Evolutionary conservation across 2,113 vertebrate genomes (phyloP).

Genomic region (Pelmatolapia mariae): DNA sequence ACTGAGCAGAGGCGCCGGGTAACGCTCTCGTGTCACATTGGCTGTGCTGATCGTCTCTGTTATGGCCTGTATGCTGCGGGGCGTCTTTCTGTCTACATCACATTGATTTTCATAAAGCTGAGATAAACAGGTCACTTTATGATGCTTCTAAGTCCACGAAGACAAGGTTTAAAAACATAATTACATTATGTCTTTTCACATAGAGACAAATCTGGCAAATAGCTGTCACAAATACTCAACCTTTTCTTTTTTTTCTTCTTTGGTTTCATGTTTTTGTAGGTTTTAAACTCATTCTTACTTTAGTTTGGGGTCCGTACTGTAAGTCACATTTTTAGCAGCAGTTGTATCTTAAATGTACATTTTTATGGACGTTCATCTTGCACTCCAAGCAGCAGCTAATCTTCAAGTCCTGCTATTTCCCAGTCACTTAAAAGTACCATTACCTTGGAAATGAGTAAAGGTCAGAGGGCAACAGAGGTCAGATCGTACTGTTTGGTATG

Average conservation of each 20-base stretch:
- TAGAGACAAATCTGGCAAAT: not conserved
- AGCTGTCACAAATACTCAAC: constrained; percentile 9
- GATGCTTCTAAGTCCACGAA: not conserved
- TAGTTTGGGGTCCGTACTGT: not conserved
- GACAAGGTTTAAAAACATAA: constrained; percentile 11
- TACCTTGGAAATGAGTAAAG: not conserved
- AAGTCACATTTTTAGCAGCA: not conserved
- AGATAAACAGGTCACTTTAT: constrained; percentile 45
- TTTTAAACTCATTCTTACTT: not conserved
- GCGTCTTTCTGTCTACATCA: constrained; percentile 27
- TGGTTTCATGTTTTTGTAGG: not conserved
- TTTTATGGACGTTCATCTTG: not conserved
- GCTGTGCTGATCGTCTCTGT: constrained; percentile 5
- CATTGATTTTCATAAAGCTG: constrained; percentile 16
- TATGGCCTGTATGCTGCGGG: constrained; percentile 20
- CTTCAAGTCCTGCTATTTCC: not conserved
- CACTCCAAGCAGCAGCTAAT: not conserved
- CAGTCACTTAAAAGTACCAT: not conserved
- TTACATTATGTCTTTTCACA: constrained; percentile 7
- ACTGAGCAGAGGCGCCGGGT: not conserved
- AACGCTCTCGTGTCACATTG: constrained; percentile 10
- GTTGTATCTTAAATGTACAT: not conserved
- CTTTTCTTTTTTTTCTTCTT: not conserved
- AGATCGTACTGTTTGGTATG: not conserved
- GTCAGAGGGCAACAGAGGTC: not conserved